phyloP scores from a whole-genome alignment of 2,888 invertebrate species.

The Synergus umbraculus region DNA sequence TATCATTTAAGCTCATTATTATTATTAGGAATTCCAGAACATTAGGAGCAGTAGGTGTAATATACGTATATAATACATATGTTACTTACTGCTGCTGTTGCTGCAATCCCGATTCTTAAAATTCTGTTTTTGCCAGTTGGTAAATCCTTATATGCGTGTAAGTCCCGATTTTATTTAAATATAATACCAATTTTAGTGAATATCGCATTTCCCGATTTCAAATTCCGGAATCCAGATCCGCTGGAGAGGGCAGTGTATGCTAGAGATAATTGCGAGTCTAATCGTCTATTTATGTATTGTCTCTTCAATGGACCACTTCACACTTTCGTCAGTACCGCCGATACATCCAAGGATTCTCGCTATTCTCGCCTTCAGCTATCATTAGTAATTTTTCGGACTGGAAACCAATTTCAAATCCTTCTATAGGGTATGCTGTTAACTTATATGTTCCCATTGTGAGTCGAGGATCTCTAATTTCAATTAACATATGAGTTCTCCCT shows the following conservation, averaged over 20 bases:
- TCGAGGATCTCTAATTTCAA: background rate
- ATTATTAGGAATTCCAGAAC: too few species aligned
- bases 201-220: background rate
- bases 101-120: background rate
- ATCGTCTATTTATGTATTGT: too few species aligned
- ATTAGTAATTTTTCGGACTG: background rate
- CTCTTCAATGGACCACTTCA: background rate
- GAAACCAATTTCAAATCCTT: background rate
- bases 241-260: background rate
- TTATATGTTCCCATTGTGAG: background rate
- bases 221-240: background rate
- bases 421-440: background rate
- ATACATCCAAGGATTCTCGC: background rate
- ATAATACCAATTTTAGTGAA: background rate
- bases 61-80: too few species aligned
- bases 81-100: background rate
- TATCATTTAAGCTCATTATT: too few species aligned
- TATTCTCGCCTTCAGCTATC: background rate
- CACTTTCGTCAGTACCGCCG: background rate
- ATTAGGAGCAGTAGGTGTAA: too few species aligned
- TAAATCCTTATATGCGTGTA: background rate
- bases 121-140: background rate
- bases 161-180: background rate
- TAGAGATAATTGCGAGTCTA: background rate
- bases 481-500: too few species aligned